Evolutionary conservation across 2,888 invertebrate genomes (phyloP), one percentile per base, ranked within the genome.

Genomic region (Trimorus sp.): DNA sequence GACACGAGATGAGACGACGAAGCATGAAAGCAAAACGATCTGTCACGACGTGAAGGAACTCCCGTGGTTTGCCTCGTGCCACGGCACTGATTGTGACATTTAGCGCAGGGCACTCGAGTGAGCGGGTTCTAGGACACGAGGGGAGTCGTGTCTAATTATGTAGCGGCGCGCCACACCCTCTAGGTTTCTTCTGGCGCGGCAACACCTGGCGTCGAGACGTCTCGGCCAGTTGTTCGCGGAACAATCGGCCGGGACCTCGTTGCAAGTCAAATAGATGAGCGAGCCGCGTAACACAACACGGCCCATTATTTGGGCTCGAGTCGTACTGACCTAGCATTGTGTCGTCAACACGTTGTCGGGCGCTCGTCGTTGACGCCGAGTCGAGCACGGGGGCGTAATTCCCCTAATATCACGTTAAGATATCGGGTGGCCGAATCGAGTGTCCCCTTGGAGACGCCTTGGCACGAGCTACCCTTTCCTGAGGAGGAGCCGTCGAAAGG

Each of bases 361-460:
- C 53, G 54, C 54, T 69, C 62, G 45, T 53, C 51, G 9, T 66
- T 70, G 82, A 85, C 81, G 87, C 86, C 84, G 86, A 89, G 87
- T 87, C 87, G 88, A 88, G 87, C 86, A 87, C 85, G 85, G 85
- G 87, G 89, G 88, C 86, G 88, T 88, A 80, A 84, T 84, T 86
- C 87, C 87, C 88, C 85, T 87, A 80, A 84, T 88, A 87, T 88
- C 85, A 88, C 88, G 89, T 91, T 90, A 90, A 91, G 91, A 91
- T 91, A 91, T 91, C 91, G 90, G 91, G 90, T 89, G 88, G 89
- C 89, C 88, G 87, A 89, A 89, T 88, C 87, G 87, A 76, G 86
- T 86, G 85, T 86, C 87, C 89, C 89, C 87, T 86, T 87, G 87
- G 85, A 89, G 88, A 89, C 87, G 89, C 86, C 86, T 75, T 63